A percentile compares a stretch with the other conserved stretches of the same genome.
Evolutionary conservation across 2,888 invertebrate species (phyloP).

Genomic region (Latheticus oryzae): DNA sequence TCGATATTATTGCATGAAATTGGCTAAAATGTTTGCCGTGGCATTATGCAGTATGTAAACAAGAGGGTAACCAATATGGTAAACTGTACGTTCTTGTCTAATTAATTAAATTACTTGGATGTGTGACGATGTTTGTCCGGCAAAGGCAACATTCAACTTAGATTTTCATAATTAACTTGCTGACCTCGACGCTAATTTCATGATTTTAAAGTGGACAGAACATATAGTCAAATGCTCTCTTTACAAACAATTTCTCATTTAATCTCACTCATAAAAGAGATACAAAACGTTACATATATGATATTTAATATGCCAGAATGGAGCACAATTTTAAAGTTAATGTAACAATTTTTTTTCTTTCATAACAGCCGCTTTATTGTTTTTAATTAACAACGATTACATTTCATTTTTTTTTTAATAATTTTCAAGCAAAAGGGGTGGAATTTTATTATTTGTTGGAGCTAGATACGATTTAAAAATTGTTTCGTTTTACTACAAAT

Average conservation of each 20-base stretch:
- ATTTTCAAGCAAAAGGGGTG: too few relatives aligned
- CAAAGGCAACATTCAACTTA: constrained; percentile 12
- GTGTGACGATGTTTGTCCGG: constrained; percentile 10
- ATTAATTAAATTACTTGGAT: constrained; percentile 26
- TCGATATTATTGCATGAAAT: constrained; percentile 3
- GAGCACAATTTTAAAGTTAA: too few relatives aligned
- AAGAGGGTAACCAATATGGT: constrained; percentile 8
- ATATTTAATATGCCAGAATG: constrained; percentile 11
- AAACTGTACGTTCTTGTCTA: constrained; percentile 11
- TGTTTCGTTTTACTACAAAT: too few relatives aligned
- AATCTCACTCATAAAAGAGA: constrained; percentile 13
- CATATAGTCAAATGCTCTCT: constrained; percentile 1
- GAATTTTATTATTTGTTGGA: too few relatives aligned
- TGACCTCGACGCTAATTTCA: constrained; percentile 7
- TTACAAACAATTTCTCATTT: constrained; percentile 14
- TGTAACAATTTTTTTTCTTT: too few relatives aligned
- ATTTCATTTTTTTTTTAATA: too few relatives aligned
- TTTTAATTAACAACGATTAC: too few relatives aligned
- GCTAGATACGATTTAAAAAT: too few relatives aligned
- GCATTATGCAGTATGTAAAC: constrained; percentile 11
- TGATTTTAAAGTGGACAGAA: constrained; percentile 3
- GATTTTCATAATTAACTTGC: constrained; percentile 28
- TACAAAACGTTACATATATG: constrained; percentile 5
- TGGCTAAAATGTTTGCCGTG: constrained; percentile 11
- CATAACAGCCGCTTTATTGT: too few relatives aligned